These are phyloP conservation scores for Seira ritae DNA, from an alignment of 2,888 invertebrate genomes.

Conservation along the genomic window DNA sequence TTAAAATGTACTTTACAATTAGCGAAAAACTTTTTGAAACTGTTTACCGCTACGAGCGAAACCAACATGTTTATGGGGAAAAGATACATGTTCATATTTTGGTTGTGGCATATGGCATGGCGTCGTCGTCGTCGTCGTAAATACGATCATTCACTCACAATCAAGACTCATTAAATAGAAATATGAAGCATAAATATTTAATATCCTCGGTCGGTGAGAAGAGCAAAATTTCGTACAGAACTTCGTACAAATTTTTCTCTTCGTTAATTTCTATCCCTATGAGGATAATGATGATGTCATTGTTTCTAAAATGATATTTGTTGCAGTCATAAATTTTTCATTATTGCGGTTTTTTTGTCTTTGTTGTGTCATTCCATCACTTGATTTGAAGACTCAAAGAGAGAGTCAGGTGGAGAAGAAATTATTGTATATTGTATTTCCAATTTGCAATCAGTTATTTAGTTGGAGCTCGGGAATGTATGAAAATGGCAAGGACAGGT, in stretches of 20 bases:
- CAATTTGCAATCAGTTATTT: too few species aligned
- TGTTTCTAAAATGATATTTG: neutral
- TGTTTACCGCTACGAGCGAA: too few species aligned
- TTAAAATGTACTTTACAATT: neutral
- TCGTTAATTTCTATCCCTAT: neutral
- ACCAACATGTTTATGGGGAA: too few species aligned
- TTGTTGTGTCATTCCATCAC: too few species aligned
- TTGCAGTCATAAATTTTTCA: neutral
- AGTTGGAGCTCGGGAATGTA: too few species aligned
- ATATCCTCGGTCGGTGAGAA: neutral
- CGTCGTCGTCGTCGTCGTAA: too few species aligned
- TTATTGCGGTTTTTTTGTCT: neutral
- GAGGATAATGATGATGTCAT: neutral
- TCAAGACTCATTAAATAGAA: conserved; percentile 1
- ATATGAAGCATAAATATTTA: neutral
- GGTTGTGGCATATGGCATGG: too few species aligned
- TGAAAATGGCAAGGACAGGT: too few species aligned
- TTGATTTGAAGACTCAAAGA: too few species aligned
- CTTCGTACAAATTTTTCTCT: neutral
- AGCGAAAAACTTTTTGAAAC: neutral
- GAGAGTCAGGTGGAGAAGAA: too few species aligned
- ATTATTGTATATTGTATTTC: too few species aligned
- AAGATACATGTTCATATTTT: neutral
- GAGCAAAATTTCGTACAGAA: neutral
- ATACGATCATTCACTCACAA: neutral